These are phyloP conservation scores for Hapalemur alaotrensis DNA, from an alignment of 2,797 vertebrate genomes.

Conservation along the genomic window DNA sequence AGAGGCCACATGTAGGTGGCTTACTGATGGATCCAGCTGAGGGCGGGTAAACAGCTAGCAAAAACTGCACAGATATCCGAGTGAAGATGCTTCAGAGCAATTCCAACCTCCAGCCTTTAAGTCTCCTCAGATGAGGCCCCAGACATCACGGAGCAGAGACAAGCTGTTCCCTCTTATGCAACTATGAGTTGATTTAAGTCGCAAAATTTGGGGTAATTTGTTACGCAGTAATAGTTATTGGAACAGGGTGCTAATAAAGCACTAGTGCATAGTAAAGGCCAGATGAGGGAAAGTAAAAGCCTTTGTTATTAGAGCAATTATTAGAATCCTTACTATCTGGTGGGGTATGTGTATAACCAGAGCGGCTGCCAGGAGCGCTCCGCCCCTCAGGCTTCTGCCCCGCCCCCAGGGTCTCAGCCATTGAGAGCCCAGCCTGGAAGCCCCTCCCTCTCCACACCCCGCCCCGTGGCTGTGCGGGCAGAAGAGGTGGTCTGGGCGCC, in stretches of 20 bases:
- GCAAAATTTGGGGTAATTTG: neutral
- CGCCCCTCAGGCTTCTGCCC: neutral
- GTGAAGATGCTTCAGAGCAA: neutral
- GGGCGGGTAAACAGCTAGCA: neutral
- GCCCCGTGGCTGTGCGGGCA: accelerated
- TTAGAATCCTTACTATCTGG: neutral
- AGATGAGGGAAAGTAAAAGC: neutral
- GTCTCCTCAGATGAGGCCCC: neutral
- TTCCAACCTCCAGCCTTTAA: neutral
- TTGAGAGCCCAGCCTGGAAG: neutral
- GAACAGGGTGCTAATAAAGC: neutral
- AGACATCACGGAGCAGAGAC: neutral
- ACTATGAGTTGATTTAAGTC: neutral
- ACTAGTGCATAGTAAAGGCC: neutral
- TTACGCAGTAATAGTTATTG: neutral
- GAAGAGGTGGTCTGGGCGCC: neutral
- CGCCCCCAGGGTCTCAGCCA: neutral
- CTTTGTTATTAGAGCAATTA: neutral
- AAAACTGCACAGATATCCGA: neutral
- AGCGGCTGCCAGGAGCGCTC: neutral
- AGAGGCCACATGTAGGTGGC: neutral
- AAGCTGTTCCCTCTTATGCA: neutral
- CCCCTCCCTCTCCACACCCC: accelerated
- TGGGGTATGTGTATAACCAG: too few species aligned
- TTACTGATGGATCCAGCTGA: neutral